Conservation (phyloP, 2,888 invertebrate genomes). For the Crocallis elinguaria region DNA sequence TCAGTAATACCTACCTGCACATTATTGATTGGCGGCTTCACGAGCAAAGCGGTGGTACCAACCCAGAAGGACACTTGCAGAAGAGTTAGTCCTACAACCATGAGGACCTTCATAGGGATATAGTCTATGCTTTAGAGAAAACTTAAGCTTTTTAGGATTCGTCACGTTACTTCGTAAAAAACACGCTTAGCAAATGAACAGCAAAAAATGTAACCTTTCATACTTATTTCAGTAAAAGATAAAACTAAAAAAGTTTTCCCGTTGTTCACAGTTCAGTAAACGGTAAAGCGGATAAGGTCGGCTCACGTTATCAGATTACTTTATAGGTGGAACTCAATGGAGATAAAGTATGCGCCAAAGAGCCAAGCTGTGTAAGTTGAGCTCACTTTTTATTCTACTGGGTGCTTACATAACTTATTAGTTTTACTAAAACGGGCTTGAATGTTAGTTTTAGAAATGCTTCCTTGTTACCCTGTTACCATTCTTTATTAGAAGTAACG, state of each 20-base stretch:
- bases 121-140: too few species aligned
- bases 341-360: slow-evolving; percentile 18
- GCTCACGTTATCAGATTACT: slow-evolving; percentile 34
- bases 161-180: background rate
- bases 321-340: slow-evolving; percentile 22
- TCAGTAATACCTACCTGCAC: too few species aligned
- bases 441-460: too few species aligned
- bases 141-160: too few species aligned
- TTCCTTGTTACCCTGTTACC: too few species aligned
- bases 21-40: too few species aligned
- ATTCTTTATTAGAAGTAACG: too few species aligned
- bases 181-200: background rate
- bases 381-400: background rate
- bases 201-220: background rate
- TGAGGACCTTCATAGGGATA: too few species aligned
- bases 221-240: background rate
- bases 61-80: too few species aligned
- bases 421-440: background rate
- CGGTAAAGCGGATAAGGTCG: slow-evolving; percentile 21
- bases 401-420: background rate
- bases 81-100: too few species aligned
- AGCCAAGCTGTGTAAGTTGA: background rate
- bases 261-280: slow-evolving; percentile 22
- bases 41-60: too few species aligned
- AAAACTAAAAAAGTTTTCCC: background rate